Percentiles rank a stretch among this genome's conserved stretches.
Evolutionary conservation across 2,888 invertebrate species (phyloP).

Genomic region (Phoenoteleia sp.): DNA sequence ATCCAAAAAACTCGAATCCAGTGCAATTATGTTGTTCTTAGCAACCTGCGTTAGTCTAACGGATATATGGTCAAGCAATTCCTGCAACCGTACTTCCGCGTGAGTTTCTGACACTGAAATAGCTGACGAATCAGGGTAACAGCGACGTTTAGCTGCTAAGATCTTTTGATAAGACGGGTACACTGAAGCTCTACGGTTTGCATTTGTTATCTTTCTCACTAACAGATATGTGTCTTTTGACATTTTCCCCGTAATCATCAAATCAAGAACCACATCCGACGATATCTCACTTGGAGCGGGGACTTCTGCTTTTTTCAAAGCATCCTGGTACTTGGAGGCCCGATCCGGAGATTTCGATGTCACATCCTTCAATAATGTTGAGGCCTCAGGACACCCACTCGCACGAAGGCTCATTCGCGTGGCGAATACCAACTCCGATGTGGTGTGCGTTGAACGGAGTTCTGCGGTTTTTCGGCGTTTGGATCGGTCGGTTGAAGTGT

Average conservation of each 20-base stretch:
- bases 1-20: too few relatives aligned
- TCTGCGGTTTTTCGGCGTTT: too few relatives aligned
- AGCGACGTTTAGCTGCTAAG: constrained; percentile 21
- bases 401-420: too few relatives aligned
- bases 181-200: constrained; percentile 11
- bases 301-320: neutral
- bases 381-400: too few relatives aligned
- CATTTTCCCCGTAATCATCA: constrained; percentile 13
- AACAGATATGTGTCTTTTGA: constrained; percentile 1
- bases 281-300: constrained; percentile 10
- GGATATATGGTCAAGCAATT: constrained; percentile 13
- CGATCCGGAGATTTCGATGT: neutral
- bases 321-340: neutral
- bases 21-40: too few relatives aligned
- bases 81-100: constrained; percentile 23
- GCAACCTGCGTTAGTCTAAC: constrained; percentile 2
- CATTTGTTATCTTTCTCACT: constrained; percentile 1
- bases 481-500: too few relatives aligned
- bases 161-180: constrained; percentile 33
- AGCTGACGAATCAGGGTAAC: constrained; percentile 26
- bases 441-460: too few relatives aligned
- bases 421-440: too few relatives aligned
- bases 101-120: constrained; percentile 22
- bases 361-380: too few relatives aligned
- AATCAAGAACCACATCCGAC: constrained; percentile 5